phyloP scores from a whole-genome alignment of 2,113 vertebrate genomes.

The Microcebus lehilahytsara region DNA sequence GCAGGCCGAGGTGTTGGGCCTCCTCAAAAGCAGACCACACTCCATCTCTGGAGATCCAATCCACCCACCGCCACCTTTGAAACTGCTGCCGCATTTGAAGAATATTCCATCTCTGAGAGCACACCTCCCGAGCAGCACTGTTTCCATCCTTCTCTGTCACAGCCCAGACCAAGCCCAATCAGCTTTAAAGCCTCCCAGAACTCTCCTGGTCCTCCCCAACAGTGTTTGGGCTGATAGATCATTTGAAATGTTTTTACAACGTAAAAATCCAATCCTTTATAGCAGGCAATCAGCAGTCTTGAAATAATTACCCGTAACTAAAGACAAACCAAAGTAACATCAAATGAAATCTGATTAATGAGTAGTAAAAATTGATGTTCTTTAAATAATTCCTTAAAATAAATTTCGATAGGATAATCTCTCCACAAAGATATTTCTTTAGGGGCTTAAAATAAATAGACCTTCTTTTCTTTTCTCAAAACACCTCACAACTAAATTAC shows the following conservation, averaged over 20 bases:
- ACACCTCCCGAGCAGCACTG: background rate
- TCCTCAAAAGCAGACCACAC: background rate
- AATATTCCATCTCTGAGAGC: background rate
- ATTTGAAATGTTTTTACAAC: slow-evolving; percentile 64
- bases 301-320: slow-evolving; percentile 74
- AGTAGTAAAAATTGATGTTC: slow-evolving; percentile 47
- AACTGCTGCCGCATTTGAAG: background rate
- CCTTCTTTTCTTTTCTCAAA: slow-evolving; percentile 7
- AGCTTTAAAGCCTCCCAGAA: slow-evolving; percentile 52
- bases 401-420: slow-evolving; percentile 67
- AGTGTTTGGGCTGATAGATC: slow-evolving; percentile 50
- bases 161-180: background rate
- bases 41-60: background rate
- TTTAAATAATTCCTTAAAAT: slow-evolving; percentile 72
- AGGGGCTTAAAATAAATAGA: slow-evolving; percentile 65
- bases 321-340: slow-evolving; percentile 65
- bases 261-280: slow-evolving; percentile 46
- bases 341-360: slow-evolving; percentile 75
- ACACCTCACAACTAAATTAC: slow-evolving; percentile 61
- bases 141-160: slow-evolving; percentile 43
- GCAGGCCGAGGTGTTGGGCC: too few relatives aligned
- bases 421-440: slow-evolving; percentile 66
- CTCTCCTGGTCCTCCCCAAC: background rate
- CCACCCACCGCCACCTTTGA: background rate
- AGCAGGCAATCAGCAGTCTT: slow-evolving; percentile 63